Evolutionary conservation across 1,140 invertebrate genomes (phyloP).

Genomic region (Cryptotermes secundus): DNA sequence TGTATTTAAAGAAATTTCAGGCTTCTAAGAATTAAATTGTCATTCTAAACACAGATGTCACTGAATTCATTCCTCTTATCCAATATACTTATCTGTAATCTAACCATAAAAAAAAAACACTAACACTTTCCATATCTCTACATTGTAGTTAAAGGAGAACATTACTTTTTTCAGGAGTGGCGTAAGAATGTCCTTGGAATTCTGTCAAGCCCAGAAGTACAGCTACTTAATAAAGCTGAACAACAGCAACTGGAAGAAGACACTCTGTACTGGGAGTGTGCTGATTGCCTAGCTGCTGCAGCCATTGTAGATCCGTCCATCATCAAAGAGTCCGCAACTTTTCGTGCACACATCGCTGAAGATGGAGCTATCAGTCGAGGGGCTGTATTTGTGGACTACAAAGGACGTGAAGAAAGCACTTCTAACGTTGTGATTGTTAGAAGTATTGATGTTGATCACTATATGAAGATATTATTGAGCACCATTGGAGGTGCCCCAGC

Average conservation of each 20-base stretch:
- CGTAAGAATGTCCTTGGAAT: neutral
- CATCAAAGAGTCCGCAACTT: neutral
- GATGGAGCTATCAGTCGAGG: neutral
- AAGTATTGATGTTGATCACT: neutral
- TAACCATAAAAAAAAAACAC: too few species aligned
- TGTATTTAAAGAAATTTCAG: too few species aligned
- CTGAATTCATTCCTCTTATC: too few species aligned
- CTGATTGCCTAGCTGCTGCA: neutral
- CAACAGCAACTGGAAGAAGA: neutral
- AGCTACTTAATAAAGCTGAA: constrained; percentile 24
- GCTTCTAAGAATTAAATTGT: too few species aligned
- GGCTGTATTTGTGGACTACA: constrained; percentile 12
- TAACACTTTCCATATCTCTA: too few species aligned
- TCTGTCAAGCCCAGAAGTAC: neutral
- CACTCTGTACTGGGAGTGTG: neutral
- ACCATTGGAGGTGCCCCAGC: too few species aligned
- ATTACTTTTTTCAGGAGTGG: constrained; percentile 14
- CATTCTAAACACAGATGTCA: too few species aligned
- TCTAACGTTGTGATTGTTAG: neutral
- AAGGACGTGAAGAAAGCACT: neutral
- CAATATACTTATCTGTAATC: too few species aligned
- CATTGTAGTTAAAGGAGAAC: too few species aligned
- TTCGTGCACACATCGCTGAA: neutral
- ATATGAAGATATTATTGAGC: neutral
- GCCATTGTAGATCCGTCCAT: neutral